Conservation (phyloP, 2,113 vertebrate species). For the Alouatta palliata region DNA sequence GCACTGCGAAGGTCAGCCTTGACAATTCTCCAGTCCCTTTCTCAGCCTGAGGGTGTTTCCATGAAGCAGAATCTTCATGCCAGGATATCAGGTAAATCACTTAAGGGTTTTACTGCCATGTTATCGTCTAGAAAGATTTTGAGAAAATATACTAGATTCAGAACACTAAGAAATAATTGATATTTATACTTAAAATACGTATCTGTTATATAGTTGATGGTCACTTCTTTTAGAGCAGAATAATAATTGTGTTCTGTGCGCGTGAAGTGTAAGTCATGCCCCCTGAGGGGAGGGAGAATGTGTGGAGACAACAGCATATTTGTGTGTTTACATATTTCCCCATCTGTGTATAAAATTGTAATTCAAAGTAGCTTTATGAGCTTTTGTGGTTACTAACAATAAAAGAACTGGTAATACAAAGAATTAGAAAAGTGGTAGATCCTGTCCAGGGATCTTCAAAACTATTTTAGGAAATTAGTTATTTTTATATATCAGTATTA, state of each 20-base stretch:
- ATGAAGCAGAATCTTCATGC: conserved; percentile 90
- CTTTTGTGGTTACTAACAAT: background rate
- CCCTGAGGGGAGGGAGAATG: background rate
- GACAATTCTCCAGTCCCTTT: conserved; percentile 71
- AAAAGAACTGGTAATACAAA: background rate
- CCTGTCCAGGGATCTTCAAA: background rate
- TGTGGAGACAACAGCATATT: background rate
- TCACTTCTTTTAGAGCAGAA: background rate
- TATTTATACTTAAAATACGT: background rate
- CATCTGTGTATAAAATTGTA: background rate
- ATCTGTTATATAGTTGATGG: background rate
- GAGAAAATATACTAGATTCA: background rate
- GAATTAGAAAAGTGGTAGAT: background rate
- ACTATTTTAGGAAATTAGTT: background rate
- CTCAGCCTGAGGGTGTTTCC: conserved; percentile 51
- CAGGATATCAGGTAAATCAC: conserved; percentile 90
- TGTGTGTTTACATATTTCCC: background rate
- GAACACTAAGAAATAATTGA: conserved; percentile 31
- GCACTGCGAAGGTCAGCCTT: conserved; percentile 87
- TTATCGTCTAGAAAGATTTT: background rate
- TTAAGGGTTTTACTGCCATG: background rate
- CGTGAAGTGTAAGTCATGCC: background rate
- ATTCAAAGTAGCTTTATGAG: background rate
- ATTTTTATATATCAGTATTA: background rate
- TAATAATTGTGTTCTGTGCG: background rate